Evolutionary conservation across 64 coral and sea anemone species (phyloP).

Genomic region (Actinia tenebrosa): DNA sequence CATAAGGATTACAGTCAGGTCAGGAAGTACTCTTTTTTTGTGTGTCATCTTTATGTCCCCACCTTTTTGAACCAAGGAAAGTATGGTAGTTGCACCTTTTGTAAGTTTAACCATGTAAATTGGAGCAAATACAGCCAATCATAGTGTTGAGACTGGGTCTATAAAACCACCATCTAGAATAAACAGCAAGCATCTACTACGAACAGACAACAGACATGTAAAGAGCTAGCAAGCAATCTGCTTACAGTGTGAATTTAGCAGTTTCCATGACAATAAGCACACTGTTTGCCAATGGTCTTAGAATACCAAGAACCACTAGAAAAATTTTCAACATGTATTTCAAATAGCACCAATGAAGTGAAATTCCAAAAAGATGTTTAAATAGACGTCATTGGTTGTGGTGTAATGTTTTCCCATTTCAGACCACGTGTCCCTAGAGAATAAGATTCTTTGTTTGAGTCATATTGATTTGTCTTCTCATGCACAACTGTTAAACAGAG

Average conservation of each 20-base stretch:
- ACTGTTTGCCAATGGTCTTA: not conserved
- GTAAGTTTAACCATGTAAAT: too few species aligned
- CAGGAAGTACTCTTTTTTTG: too few species aligned
- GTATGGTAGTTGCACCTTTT: not conserved
- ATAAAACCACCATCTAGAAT: not conserved
- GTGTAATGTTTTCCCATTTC: too few species aligned
- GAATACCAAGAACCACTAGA: not conserved
- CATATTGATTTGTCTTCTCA: too few species aligned
- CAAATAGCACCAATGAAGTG: not conserved
- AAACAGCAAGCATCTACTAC: not conserved
- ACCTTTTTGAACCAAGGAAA: not conserved
- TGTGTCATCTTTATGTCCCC: too few species aligned
- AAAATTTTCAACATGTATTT: not conserved
- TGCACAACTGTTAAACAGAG: too few species aligned
- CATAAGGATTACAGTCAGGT: too few species aligned
- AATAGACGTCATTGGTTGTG: too few species aligned
- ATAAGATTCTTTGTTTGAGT: too few species aligned
- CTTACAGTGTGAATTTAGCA: slow-evolving; percentile 1
- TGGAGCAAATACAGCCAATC: too few species aligned
- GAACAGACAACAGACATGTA: not conserved
- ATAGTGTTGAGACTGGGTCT: not conserved
- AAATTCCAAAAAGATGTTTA: too few species aligned
- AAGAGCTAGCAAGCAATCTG: slow-evolving; percentile 3
- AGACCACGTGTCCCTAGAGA: too few species aligned
- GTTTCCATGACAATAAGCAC: slow-evolving; percentile 4